Conservation (phyloP, 2,113 vertebrate genomes). For the Chascanopsetta lugubris region DNA sequence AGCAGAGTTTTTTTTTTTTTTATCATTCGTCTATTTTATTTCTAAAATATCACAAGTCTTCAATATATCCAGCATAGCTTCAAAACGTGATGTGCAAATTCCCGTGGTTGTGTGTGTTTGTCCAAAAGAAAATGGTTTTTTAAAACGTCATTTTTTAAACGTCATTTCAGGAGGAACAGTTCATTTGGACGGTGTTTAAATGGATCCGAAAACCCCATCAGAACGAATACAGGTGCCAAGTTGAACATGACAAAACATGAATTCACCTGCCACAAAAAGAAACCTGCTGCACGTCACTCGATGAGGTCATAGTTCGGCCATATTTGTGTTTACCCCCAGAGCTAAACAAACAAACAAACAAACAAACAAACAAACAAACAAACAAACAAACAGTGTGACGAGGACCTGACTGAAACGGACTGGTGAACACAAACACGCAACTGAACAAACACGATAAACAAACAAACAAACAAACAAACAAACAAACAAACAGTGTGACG, state of each 20-base stretch:
- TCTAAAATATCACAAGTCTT: too few relatives aligned
- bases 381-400: conserved; percentile 41
- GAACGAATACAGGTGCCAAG: not conserved
- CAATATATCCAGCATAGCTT: not conserved
- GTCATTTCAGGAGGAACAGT: conserved; percentile 2
- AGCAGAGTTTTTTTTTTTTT: too few relatives aligned
- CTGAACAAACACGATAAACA: too few relatives aligned
- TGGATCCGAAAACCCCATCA: not conserved
- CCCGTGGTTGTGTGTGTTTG: not conserved
- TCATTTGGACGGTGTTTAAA: not conserved
- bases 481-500: conserved; percentile 41
- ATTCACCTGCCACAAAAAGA: not conserved
- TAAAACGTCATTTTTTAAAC: not conserved
- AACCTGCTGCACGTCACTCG: not conserved
- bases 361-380: too few relatives aligned
- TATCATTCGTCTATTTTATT: too few relatives aligned
- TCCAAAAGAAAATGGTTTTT: not conserved
- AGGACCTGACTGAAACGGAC: conserved; percentile 36
- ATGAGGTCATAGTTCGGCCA: conserved; percentile 3
- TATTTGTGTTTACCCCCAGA: conserved; percentile 30
- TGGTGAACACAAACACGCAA: conserved; percentile 50
- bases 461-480: too few relatives aligned
- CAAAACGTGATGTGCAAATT: not conserved
- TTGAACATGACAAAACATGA: not conserved
- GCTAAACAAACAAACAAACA: too few relatives aligned